Evolutionary conservation across 2,888 invertebrate genomes (phyloP).

Genomic region (Cyclophora albipunctata): DNA sequence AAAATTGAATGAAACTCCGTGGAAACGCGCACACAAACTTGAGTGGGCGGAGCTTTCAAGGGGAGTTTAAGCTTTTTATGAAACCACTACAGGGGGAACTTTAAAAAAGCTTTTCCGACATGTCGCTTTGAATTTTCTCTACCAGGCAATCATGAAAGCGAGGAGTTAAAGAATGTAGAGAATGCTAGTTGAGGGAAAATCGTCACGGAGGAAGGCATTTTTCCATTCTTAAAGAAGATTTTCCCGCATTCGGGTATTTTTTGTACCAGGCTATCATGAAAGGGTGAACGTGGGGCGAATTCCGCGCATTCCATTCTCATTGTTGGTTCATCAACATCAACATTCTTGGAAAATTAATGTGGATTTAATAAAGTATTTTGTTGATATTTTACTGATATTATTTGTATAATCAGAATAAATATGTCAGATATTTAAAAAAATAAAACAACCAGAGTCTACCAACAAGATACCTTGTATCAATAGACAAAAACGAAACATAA

Average conservation of each 20-base stretch:
- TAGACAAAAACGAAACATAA: no score
- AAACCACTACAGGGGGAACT: slow-evolving; percentile 25
- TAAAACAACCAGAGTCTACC: no score
- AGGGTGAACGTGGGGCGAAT: slow-evolving; percentile 33
- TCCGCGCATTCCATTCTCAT: slow-evolving; percentile 26
- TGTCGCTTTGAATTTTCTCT: slow-evolving; percentile 67
- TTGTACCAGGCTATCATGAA: slow-evolving; percentile 51
- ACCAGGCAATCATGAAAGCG: slow-evolving; percentile 45
- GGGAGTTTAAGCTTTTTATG: slow-evolving; percentile 45
- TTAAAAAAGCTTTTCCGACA: slow-evolving; percentile 67
- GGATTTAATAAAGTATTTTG: no score
- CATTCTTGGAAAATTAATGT: background rate
- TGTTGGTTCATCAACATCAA: slow-evolving; percentile 16
- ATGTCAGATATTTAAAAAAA: no score
- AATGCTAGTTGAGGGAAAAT: slow-evolving; percentile 33
- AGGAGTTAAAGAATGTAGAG: slow-evolving; percentile 47
- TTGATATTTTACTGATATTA: no score
- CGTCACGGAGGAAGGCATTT: slow-evolving; percentile 16
- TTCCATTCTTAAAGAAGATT: slow-evolving; percentile 59
- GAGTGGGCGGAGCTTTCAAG: slow-evolving; percentile 28
- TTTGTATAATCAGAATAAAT: no score
- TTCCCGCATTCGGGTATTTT: slow-evolving; percentile 74
- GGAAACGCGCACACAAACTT: slow-evolving; percentile 16
- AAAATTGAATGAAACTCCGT: slow-evolving; percentile 21
- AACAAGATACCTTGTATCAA: no score